Conservation (phyloP, 1,140 invertebrate species). For the Tetraneura akinire region DNA sequence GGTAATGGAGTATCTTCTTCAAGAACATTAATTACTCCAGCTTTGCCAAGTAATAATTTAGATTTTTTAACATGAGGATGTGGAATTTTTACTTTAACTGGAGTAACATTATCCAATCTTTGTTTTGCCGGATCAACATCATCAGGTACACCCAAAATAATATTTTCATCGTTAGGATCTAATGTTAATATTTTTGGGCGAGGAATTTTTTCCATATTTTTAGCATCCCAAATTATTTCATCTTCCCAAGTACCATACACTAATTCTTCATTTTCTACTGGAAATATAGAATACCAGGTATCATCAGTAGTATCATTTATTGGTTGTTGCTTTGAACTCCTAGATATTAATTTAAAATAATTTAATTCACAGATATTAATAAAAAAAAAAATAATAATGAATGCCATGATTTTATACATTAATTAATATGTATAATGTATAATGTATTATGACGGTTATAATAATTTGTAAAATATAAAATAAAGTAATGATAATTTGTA, state of each 20-base stretch:
- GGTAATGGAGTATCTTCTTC: constrained; percentile 88
- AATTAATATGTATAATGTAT: no score
- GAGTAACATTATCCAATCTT: constrained; percentile 56
- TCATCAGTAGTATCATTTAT: constrained; percentile 69
- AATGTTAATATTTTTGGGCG: constrained; percentile 93
- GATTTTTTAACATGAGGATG: constrained; percentile 96
- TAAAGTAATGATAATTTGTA: no score
- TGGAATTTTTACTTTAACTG: constrained; percentile 78
- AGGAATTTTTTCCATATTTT: constrained; percentile 83
- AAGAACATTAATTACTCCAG: constrained; percentile 90
- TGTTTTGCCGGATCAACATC: constrained; percentile 86
- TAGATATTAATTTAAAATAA: background rate
- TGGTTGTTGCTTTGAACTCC: constrained; percentile 50
- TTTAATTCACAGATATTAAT: no score
- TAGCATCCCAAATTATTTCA: constrained; percentile 92
- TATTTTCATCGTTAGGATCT: constrained; percentile 98
- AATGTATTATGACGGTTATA: background rate
- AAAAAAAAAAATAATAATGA: no score
- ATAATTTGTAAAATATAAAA: no score
- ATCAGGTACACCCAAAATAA: constrained; percentile 88
- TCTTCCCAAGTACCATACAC: constrained; percentile 96
- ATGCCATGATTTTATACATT: no score
- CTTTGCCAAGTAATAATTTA: constrained; percentile 92
- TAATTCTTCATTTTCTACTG: constrained; percentile 94
- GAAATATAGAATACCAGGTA: constrained; percentile 97